Evolutionary conservation across 1,140 invertebrate species (phyloP), one percentile per base, ranked within the genome.

Genomic region (Chrysomallon squamiferum): DNA sequence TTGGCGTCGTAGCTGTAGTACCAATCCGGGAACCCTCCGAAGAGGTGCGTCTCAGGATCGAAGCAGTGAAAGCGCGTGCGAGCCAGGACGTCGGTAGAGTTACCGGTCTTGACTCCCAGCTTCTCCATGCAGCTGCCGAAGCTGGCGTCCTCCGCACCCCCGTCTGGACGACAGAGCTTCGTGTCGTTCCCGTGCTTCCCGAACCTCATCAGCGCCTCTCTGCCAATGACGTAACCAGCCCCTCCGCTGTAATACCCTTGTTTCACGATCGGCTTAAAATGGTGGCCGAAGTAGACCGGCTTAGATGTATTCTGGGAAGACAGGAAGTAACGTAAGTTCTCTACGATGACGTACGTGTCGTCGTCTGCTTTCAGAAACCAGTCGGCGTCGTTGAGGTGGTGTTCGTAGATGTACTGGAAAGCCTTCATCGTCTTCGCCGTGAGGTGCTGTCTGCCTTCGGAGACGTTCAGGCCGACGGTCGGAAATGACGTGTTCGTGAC

Each of bases 21-120:
- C 78, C 78, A 81, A 15, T 70, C 60, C 1, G 74, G 76, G 62
- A 81, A 86, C 7, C 83, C 82, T 29, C 85, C 86, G 58, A 72
- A 78, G 13, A 86, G 45, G 27, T 85, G 85, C 18, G 85, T 85
- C 33, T 80, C 80, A 3, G 85, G 81, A 54, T 77, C 70, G 84
- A 97, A 96, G 0, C 95, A 95, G 82, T 98, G 95, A 85, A 97
- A 98, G 27, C 95, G 88, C 2, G 94, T 93, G 11, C 95, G 88
- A 0, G 93, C 93, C 49, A 91, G 85, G 0, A 88, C 86, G 86
- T 98, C 96, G 7, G 94, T 75, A 0, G 93, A 92, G 79, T 98
- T 95, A 72, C 92, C 93, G 0, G 94, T 93, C 52, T 88, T 87
- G 0, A 98, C 95, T 0, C 92, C 91, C 4, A 97, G 88, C 52